Conservation (phyloP, 2,797 vertebrate genomes). For the Prunella strophiata region DNA sequence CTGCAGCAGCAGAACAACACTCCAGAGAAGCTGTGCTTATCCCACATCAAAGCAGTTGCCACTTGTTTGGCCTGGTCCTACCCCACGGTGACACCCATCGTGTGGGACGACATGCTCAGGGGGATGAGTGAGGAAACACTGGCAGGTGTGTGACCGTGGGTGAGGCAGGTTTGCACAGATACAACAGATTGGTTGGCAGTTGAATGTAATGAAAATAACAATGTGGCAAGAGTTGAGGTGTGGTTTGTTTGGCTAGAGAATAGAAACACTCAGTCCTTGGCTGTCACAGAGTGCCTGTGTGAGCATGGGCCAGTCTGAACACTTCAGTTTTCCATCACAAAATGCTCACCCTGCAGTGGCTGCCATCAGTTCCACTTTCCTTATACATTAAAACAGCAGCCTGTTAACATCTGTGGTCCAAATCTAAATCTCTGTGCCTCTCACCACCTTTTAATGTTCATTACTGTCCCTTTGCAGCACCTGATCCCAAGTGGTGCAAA, state of each 20-base stretch:
- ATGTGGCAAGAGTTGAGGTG: neutral
- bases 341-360: neutral
- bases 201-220: neutral
- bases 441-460: neutral
- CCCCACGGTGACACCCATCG: constrained; percentile 81
- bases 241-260: neutral
- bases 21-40: constrained; percentile 85
- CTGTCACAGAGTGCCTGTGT: neutral
- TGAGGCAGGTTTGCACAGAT: neutral
- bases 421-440: neutral
- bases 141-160: constrained; percentile 78
- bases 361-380: neutral
- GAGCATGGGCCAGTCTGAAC: neutral
- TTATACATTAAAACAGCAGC: neutral
- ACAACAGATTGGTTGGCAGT: neutral
- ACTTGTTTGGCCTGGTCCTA: constrained; percentile 75
- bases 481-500: neutral
- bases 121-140: constrained; percentile 82
- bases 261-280: neutral
- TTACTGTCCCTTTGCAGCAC: neutral
- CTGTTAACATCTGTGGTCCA: neutral
- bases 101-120: constrained; percentile 98
- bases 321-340: neutral
- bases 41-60: constrained; percentile 86
- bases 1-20: constrained; percentile 76